Conservation (phyloP, 2,797 vertebrate genomes). For the Uromys caudimaculatus region DNA sequence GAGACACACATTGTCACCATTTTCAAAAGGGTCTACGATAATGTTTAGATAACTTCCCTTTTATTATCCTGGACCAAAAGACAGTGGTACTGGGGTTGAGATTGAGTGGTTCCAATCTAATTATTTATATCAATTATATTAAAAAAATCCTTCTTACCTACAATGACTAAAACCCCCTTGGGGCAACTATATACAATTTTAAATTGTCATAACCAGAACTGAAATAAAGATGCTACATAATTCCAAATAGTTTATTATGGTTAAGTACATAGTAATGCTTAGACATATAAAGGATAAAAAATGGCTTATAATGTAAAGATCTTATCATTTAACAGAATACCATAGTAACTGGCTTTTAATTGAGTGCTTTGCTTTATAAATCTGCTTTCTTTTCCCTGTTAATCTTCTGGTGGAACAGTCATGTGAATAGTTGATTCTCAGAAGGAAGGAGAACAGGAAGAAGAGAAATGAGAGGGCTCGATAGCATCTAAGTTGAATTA, state of each 20-base stretch:
- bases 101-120: background rate
- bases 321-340: constrained; percentile 20
- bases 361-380: background rate
- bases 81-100: background rate
- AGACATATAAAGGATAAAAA: constrained; percentile 38
- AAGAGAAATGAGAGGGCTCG: constrained; percentile 3
- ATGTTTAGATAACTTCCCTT: background rate
- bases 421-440: background rate
- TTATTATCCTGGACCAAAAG: background rate
- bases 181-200: background rate
- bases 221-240: background rate
- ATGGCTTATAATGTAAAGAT: background rate
- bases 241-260: constrained; percentile 18
- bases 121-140: background rate
- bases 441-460: background rate
- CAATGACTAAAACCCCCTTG: background rate
- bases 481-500: background rate
- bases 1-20: background rate
- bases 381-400: constrained; percentile 8
- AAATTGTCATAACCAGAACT: background rate
- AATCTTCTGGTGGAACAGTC: background rate
- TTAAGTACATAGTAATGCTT: background rate
- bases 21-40: background rate
- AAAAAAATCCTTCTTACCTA: background rate
- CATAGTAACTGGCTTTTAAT: constrained; percentile 10